Base-by-base conservation (phyloP, 23 tunicate species). In the Halocynthia roretzi region DNA sequence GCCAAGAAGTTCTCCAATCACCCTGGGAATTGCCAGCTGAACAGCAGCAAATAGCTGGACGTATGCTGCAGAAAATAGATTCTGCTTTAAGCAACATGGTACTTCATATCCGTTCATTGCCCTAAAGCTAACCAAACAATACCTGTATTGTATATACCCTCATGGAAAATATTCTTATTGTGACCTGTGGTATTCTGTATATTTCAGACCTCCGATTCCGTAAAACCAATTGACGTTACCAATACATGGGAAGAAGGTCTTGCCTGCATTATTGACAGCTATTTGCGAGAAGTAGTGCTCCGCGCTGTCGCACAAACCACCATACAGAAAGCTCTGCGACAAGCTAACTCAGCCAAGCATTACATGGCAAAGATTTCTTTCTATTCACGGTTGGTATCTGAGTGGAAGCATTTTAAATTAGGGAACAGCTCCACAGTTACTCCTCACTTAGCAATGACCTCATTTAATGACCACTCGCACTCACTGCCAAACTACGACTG, bases 21-120 rank as follows among this genome's bases (percentile, higher is more conserved):
- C 97, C 97, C 0, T 90, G 97, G 97, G 83, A 90, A 52, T 70
- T 90, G 10, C 87, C 90, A 14, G 77, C 77, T 7, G 62, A 77
- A 11, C 80, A 90, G 53, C 97, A 90, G 56, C 86, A 77, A 12
- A 40, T 77, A n/a, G 73, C 97, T n/a, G 97, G 86, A 64, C 51
- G 71, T 57, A 78, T 84, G 56, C 58, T 90, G 17, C 19, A 74
- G 21, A 74, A 74, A 74, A 74, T 74, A 19, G 78, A 74, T 56
- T 74, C 78, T 10, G 62, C 56, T 53, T 50, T 74, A 2, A 53
- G 62, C 21, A 64, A 40, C 55, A 74, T 8, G 63, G 78, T 74
- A 50, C 14, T 31, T 1, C 4, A 0, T 0, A 31, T 31, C 44
- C 44, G 2, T 31, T 31, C 44, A 31, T 31, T 31, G 44, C 44